phyloP scores from a whole-genome alignment of 2,888 invertebrate genomes.

The Podotricha telesiphe region DNA sequence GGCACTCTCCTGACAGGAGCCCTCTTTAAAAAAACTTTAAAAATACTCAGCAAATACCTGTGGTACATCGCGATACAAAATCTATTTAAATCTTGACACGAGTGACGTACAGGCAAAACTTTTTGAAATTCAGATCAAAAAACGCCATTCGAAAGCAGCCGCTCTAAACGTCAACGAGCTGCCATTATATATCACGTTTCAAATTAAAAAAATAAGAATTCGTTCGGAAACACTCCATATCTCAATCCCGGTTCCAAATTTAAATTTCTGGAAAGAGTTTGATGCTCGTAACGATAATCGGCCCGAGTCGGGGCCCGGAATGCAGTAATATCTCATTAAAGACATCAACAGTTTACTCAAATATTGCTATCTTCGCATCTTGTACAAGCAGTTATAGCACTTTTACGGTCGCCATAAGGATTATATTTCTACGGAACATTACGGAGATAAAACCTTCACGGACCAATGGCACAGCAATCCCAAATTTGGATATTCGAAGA shows the following conservation, averaged over 20 bases:
- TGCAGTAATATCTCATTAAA: conserved; percentile 79
- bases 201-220: conserved; percentile 72
- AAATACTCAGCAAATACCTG: conserved; percentile 53
- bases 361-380: conserved; percentile 57
- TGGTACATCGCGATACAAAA: conserved; percentile 48
- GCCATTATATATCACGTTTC: conserved; percentile 67
- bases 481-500: conserved; percentile 74
- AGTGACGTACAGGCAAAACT: conserved; percentile 22
- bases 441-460: conserved; percentile 41
- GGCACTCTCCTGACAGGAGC: conserved; percentile 61
- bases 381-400: conserved; percentile 56
- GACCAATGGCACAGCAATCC: conserved; percentile 57
- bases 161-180: conserved; percentile 56
- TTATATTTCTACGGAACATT: conserved; percentile 36
- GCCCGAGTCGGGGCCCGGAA: conserved; percentile 65
- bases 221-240: conserved; percentile 72
- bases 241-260: conserved; percentile 77
- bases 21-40: conserved; percentile 57
- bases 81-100: conserved; percentile 42
- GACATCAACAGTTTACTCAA: conserved; percentile 57
- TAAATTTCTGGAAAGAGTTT: conserved; percentile 79
- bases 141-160: conserved; percentile 27
- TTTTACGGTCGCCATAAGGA: conserved; percentile 45
- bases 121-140: conserved; percentile 35
- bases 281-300: conserved; percentile 76